Base-by-base conservation (phyloP, 64 coral and sea anemone species). In the Catalaphyllia jardinei region DNA sequence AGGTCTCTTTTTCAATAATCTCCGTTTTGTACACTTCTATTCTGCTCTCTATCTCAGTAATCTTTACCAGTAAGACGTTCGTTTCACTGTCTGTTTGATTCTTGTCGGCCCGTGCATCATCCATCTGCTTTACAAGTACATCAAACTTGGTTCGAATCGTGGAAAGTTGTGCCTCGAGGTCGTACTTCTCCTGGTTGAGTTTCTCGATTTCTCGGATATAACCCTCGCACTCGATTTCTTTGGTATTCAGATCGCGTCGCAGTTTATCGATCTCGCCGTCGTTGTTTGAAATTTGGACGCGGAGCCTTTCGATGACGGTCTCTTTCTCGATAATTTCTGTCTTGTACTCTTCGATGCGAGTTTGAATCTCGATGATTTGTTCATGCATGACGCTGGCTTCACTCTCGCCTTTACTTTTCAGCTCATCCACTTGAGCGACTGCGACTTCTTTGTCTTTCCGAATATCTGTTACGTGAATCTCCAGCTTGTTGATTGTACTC, bases 301-400 rank as follows among this genome's bases (percentile, higher is more conserved):
- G 89, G 67, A 98, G 67, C 52, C 86, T 94, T 50, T 98, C 95
- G 38, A 98, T 98, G 69, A 92, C 76, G 3, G 95, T 98, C 67
- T 98, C 95, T 29, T 98, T 98, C 42, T 98, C 95, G 25, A 98
- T 98, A 20, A 98, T 69, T 39, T 98, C 95, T 13, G 92, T 94
- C 22, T 35, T 89, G 86, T 92, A 98, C 39, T 98, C 95, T 52
- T 98, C 95, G 60, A 98, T 89, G 25, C 92, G 93, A 24, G 95
- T 98, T 59, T 90, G 89, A 61, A 92, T 89, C 79, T 98, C 92
- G 28, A 86, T 98, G 16, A 98, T 86, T 76, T 92, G 87, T 16
- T 91, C 95, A 67, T 96, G 79, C 62, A 80, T 71, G 20, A 92
- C 29, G 55, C 91, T 89, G 24, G 71, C 50, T 27, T 97, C 88